These are phyloP conservation scores for Drosophila testacea DNA, from an alignment of 2,888 invertebrate species.

Conservation along the genomic window DNA sequence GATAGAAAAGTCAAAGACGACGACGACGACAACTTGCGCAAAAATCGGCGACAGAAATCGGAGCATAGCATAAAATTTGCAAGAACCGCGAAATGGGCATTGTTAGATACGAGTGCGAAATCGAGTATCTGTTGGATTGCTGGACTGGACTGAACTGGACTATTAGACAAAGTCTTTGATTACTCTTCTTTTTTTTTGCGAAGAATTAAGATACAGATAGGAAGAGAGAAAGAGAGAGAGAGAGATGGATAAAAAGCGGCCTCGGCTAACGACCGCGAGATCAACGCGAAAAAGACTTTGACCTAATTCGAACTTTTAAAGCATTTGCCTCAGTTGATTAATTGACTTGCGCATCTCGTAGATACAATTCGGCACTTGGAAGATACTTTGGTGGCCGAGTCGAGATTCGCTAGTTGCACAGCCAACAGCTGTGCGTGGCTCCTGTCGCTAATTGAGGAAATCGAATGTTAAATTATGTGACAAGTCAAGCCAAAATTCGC, in stretches of 20 bases:
- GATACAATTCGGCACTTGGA: constrained; percentile 39
- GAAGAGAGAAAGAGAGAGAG: background rate
- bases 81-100: constrained; percentile 57
- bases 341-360: constrained; percentile 73
- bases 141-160: background rate
- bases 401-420: too few relatives aligned
- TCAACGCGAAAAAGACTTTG: constrained; percentile 61
- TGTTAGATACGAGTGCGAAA: constrained; percentile 37
- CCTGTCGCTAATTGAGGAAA: constrained; percentile 79
- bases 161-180: constrained; percentile 1
- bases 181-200: background rate
- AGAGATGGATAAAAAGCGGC: constrained; percentile 23
- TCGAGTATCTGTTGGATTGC: constrained; percentile 32
- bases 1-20: constrained; percentile 52
- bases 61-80: constrained; percentile 69
- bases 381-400: constrained; percentile 17
- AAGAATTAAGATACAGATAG: background rate
- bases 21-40: constrained; percentile 52
- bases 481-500: constrained; percentile 27
- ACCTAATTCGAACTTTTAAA: constrained; percentile 74
- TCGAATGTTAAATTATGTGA: constrained; percentile 79
- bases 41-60: constrained; percentile 69
- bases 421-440: constrained; percentile 56
- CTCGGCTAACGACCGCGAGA: constrained; percentile 63
- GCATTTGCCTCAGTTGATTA: constrained; percentile 66